Conservation (phyloP, 2,113 vertebrate species). For the Fregetta grallaria region DNA sequence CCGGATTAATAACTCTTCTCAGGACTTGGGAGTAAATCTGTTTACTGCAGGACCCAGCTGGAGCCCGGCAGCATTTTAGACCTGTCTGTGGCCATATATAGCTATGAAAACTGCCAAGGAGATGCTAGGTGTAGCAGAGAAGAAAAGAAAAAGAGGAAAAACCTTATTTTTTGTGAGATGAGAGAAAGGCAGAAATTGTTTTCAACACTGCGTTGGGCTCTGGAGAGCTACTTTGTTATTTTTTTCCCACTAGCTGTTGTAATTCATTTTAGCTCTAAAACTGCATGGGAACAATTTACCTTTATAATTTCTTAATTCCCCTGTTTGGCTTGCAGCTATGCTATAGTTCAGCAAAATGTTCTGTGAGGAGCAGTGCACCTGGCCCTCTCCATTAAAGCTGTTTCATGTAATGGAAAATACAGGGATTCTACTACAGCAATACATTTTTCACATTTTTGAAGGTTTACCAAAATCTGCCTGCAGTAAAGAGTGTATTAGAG, state of each 20-base stretch:
- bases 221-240: background rate
- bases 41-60: background rate
- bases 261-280: background rate
- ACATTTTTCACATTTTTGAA: background rate
- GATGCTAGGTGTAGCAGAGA: background rate
- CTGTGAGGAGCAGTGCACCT: background rate
- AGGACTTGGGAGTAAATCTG: background rate
- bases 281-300: accelerated
- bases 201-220: background rate
- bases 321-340: background rate
- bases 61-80: background rate
- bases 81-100: background rate
- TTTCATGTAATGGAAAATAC: background rate
- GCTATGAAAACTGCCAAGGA: background rate
- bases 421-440: background rate
- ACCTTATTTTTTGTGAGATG: background rate
- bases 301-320: background rate
- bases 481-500: background rate
- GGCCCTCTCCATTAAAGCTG: background rate
- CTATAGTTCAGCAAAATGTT: background rate
- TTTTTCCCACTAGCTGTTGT: background rate
- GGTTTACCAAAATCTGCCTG: background rate
- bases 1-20: background rate
- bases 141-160: background rate
- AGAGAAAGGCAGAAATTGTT: background rate